Conservation (phyloP, 2,888 invertebrate genomes). For the Caenorhabditis sp. region DNA sequence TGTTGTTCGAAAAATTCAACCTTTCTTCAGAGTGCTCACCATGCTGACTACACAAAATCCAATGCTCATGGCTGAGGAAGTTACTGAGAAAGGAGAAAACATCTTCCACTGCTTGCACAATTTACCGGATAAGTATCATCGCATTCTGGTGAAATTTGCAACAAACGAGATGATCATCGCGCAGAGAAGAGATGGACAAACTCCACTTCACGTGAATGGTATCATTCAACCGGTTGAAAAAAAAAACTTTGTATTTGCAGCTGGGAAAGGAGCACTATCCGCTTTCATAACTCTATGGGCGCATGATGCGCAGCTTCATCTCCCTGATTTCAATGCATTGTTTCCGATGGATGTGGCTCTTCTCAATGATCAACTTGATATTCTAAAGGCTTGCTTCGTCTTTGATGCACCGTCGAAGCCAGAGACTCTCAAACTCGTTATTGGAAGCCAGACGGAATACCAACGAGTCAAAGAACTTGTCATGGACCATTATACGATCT, state of each 20-base stretch:
- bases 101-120: slow-evolving; percentile 23
- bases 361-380: slow-evolving; percentile 14
- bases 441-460: no score
- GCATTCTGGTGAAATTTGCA: slow-evolving; percentile 4
- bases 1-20: no score
- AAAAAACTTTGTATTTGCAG: slow-evolving; percentile 6
- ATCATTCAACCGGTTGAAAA: background rate
- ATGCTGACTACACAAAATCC: no score
- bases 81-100: slow-evolving; percentile 23
- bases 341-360: slow-evolving; percentile 60
- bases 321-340: slow-evolving; percentile 27
- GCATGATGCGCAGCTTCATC: slow-evolving; percentile 42
- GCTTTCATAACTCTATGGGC: slow-evolving; percentile 27
- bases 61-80: no score
- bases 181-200: slow-evolving; percentile 18
- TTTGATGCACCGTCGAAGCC: slow-evolving; percentile 6
- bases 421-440: background rate
- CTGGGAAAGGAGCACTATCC: slow-evolving; percentile 4
- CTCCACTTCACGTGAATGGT: slow-evolving; percentile 56
- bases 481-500: slow-evolving; percentile 11
- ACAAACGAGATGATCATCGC: slow-evolving; percentile 28
- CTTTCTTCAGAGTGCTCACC: no score
- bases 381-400: slow-evolving; percentile 34
- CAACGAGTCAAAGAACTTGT: slow-evolving; percentile 2
- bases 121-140: slow-evolving; percentile 20